Evolutionary conservation across 2,797 vertebrate genomes (phyloP).

Genomic region (Arnoldichthys spilopterus): DNA sequence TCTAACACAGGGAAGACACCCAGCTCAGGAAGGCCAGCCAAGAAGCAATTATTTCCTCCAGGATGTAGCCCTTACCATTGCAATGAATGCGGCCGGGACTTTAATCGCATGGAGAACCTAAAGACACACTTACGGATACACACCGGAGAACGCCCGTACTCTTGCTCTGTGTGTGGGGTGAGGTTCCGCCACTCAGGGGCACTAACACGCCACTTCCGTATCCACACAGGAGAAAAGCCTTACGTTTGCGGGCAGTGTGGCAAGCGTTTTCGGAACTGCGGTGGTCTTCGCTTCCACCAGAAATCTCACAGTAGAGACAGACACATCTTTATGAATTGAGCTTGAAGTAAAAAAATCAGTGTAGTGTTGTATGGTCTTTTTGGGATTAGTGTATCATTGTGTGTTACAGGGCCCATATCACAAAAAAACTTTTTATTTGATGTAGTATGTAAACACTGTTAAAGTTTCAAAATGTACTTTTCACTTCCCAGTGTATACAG

Average conservation of each 20-base stretch:
- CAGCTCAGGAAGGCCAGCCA: conserved; percentile 47
- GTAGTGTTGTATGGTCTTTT: neutral
- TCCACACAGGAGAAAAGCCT: conserved; percentile 79
- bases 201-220: conserved; percentile 78
- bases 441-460: neutral
- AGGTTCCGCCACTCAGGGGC: conserved; percentile 78
- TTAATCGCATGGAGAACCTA: conserved; percentile 80
- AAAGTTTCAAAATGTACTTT: neutral
- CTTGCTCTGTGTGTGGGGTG: conserved; percentile 74
- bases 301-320: conserved; percentile 67
- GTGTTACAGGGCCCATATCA: neutral
- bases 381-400: neutral
- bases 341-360: neutral
- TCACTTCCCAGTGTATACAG: neutral
- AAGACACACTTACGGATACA: conserved; percentile 81
- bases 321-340: conserved; percentile 42
- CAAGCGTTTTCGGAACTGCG: conserved; percentile 78
- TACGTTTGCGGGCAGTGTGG: conserved; percentile 76
- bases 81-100: conserved; percentile 73
- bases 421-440: neutral
- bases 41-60: conserved; percentile 71
- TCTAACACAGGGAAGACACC: conserved; percentile 43
- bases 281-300: conserved; percentile 78
- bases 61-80: conserved; percentile 77
- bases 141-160: conserved; percentile 76